phyloP scores from a whole-genome alignment of 2,888 invertebrate species.

The Ophioninae sp. region DNA sequence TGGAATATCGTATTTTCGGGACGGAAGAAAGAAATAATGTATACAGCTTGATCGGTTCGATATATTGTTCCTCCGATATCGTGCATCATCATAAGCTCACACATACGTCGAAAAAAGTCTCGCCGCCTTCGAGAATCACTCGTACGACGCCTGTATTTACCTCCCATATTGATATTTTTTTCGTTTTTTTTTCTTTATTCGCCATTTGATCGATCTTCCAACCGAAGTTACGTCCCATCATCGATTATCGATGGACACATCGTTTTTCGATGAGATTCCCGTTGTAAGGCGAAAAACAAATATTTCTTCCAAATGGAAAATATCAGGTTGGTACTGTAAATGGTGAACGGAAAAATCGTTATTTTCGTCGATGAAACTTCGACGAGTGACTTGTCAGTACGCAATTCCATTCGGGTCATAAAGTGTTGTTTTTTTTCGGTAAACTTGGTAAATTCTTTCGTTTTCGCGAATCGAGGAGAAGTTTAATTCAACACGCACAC shows the following conservation, averaged over 20 bases:
- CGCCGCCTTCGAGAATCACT: slow-evolving; percentile 9
- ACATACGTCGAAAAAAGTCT: slow-evolving; percentile 5
- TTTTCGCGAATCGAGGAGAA: neutral
- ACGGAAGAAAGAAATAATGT: slow-evolving; percentile 1
- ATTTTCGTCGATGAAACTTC: slow-evolving; percentile 23
- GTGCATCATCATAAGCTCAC: slow-evolving; percentile 30
- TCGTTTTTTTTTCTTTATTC: slow-evolving; percentile 2
- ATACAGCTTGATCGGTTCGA: slow-evolving; percentile 2
- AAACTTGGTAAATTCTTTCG: neutral
- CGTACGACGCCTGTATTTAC: slow-evolving; percentile 15
- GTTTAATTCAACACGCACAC: neutral
- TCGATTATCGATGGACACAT: slow-evolving; percentile 38
- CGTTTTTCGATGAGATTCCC: slow-evolving; percentile 15
- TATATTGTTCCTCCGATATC: slow-evolving; percentile 26
- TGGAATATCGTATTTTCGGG: slow-evolving; percentile 1
- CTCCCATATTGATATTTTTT: slow-evolving; percentile 7
- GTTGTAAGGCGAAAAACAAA: slow-evolving; percentile 11
- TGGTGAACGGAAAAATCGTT: slow-evolving; percentile 21
- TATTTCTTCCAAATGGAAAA: slow-evolving; percentile 1
- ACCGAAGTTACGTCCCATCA: slow-evolving; percentile 23
- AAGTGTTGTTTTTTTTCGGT: slow-evolving; percentile 2
- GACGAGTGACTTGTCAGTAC: slow-evolving; percentile 1
- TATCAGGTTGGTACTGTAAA: slow-evolving; percentile 6
- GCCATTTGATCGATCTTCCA: neutral
- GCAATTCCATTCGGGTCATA: slow-evolving; percentile 17